phyloP scores from a whole-genome alignment of 2,113 vertebrate genomes.

The Ophthalmolycus amberensis region DNA sequence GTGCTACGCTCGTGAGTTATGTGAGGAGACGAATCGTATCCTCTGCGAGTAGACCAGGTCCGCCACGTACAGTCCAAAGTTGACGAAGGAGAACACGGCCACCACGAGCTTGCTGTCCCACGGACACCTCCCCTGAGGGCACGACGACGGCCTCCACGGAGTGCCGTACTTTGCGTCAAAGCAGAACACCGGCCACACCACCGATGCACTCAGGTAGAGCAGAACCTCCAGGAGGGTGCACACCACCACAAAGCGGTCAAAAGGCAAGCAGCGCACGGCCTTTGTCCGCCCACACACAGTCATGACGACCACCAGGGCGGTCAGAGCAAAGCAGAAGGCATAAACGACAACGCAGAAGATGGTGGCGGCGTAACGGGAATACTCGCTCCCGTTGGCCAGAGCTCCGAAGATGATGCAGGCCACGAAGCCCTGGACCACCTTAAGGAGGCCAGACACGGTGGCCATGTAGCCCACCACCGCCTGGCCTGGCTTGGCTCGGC shows the following conservation, averaged over 20 bases:
- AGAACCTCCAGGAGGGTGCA: conserved; percentile 89
- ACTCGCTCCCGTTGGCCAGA: conserved; percentile 87
- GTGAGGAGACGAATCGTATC: conserved; percentile 81
- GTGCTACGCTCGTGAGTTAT: conserved; percentile 56
- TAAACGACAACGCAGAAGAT: conserved; percentile 93
- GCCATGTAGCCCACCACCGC: conserved; percentile 91
- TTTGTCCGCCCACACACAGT: conserved; percentile 85
- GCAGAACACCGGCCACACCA: conserved; percentile 94
- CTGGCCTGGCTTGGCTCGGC: conserved; percentile 88
- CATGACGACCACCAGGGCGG: conserved; percentile 85
- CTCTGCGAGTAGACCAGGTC: conserved; percentile 92
- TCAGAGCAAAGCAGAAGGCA: conserved; percentile 88
- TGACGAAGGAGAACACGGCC: conserved; percentile 90
- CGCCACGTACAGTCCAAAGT: conserved; percentile 87
- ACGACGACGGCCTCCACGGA: conserved; percentile 82
- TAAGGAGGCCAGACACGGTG: conserved; percentile 90
- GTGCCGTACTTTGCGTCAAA: conserved; percentile 92
- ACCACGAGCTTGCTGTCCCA: conserved; percentile 96
- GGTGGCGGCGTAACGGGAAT: conserved; percentile 82
- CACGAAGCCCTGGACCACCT: conserved; percentile 92
- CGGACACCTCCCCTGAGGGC: conserved; percentile 86
- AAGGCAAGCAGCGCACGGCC: conserved; percentile 82
- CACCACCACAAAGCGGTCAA: conserved; percentile 88
- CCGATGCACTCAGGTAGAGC: conserved; percentile 90
- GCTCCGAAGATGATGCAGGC: conserved; percentile 93